Evolutionary conservation across 2,797 vertebrate genomes (phyloP).

Genomic region (Ispidina picta): DNA sequence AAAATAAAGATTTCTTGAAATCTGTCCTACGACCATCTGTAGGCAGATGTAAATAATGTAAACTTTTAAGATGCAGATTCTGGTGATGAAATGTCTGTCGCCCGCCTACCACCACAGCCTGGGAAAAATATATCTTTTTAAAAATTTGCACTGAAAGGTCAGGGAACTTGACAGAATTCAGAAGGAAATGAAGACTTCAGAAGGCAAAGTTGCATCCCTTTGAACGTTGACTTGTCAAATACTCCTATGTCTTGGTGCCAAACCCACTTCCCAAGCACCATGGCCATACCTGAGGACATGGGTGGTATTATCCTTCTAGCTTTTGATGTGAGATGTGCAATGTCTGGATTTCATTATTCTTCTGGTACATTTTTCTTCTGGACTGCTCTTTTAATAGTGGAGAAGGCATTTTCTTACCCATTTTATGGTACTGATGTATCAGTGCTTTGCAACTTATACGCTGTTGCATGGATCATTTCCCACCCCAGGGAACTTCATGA

Average conservation of each 20-base stretch:
- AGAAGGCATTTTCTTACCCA: background rate
- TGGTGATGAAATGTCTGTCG: slow-evolving; percentile 34
- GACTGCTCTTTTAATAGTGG: background rate
- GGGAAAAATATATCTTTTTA: background rate
- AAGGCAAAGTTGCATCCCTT: background rate
- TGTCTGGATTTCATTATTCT: background rate
- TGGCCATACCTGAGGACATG: background rate
- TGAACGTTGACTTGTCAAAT: background rate
- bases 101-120: background rate
- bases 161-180: background rate
- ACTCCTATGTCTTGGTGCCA: background rate
- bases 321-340: background rate
- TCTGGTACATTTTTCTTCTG: background rate
- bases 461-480: fast-evolving
- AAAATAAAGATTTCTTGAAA: background rate
- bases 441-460: background rate
- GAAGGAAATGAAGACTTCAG: background rate
- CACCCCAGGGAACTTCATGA: fast-evolving
- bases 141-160: background rate
- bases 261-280: background rate
- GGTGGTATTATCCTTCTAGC: background rate
- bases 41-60: slow-evolving; percentile 25
- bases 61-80: slow-evolving; percentile 6
- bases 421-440: background rate
- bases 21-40: background rate